phyloP scores from a whole-genome alignment of 1,140 invertebrate genomes.

The Apolygus lucorum region DNA sequence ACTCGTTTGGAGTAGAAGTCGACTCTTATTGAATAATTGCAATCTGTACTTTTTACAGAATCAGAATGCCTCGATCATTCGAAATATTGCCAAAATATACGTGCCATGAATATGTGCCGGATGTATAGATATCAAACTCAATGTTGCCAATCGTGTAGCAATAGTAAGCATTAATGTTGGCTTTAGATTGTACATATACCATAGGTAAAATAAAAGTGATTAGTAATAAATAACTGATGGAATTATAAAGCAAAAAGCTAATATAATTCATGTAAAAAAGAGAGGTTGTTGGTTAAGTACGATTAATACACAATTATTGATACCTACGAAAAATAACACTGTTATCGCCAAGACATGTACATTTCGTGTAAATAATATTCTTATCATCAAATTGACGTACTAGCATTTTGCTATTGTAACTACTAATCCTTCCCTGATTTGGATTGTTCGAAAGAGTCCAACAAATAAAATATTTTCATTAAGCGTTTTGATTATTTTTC shows the following conservation, averaged over 20 bases:
- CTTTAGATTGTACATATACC: not conserved
- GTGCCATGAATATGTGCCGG: slow-evolving; percentile 72
- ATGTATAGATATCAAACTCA: slow-evolving; percentile 69
- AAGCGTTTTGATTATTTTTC: not conserved
- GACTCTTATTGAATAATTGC: not conserved
- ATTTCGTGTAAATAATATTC: not conserved
- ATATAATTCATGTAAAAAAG: not conserved
- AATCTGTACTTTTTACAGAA: slow-evolving; percentile 42
- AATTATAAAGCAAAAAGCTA: not conserved
- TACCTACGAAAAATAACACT: not conserved
- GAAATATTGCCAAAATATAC: slow-evolving; percentile 68
- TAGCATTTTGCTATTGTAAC: not conserved
- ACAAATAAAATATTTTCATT: not conserved
- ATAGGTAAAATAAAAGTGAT: not conserved
- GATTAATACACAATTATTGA: not conserved
- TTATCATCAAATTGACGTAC: not conserved
- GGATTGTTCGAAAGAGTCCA: not conserved
- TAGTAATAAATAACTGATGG: not conserved
- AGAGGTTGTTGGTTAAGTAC: not conserved
- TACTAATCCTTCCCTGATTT: not conserved
- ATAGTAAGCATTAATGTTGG: slow-evolving; percentile 20
- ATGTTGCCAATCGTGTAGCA: slow-evolving; percentile 69
- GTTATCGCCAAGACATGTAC: not conserved
- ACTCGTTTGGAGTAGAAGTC: not conserved
- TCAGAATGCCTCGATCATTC: slow-evolving; percentile 66